phyloP scores from a whole-genome alignment of 2,113 vertebrate genomes.

The Myotis brandtii region DNA sequence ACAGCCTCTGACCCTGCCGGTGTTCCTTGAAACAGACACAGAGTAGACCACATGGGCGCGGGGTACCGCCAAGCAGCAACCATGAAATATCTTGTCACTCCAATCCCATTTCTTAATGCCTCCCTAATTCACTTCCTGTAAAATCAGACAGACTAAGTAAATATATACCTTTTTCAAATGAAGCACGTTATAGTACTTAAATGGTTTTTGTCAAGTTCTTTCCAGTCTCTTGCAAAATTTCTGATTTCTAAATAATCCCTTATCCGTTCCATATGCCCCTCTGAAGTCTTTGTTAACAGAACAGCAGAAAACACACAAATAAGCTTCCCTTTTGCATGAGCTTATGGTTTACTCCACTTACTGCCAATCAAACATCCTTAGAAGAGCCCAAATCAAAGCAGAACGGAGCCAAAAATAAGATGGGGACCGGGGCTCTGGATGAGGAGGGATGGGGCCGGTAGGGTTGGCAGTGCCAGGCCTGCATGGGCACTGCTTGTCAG shows the following conservation, averaged over 20 bases:
- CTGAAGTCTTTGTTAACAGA: constrained; percentile 87
- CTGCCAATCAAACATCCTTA: constrained; percentile 85
- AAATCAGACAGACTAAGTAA: constrained; percentile 84
- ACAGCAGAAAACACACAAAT: constrained; percentile 84
- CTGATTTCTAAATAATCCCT: constrained; percentile 85
- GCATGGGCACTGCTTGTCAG: not conserved
- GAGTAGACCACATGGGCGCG: accelerated
- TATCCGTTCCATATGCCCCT: constrained; percentile 87
- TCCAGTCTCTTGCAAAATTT: constrained; percentile 85
- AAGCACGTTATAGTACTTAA: constrained; percentile 86
- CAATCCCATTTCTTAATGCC: constrained; percentile 80
- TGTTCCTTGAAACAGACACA: not conserved
- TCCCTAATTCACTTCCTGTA: constrained; percentile 83
- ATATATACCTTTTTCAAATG: constrained; percentile 83
- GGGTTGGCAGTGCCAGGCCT: not conserved
- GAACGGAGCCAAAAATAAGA: constrained; percentile 80
- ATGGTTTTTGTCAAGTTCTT: constrained; percentile 85
- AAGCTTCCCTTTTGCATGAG: constrained; percentile 82
- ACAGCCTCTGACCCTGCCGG: not conserved
- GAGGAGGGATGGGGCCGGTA: not conserved
- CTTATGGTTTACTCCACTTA: constrained; percentile 84
- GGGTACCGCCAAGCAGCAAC: constrained; percentile 63
- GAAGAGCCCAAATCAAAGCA: constrained; percentile 80
- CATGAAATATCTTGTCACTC: constrained; percentile 82
- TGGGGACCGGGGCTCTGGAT: constrained; percentile 68